Base-by-base conservation (phyloP, 2,888 invertebrate species). In the Stenolophus ochropezus region DNA sequence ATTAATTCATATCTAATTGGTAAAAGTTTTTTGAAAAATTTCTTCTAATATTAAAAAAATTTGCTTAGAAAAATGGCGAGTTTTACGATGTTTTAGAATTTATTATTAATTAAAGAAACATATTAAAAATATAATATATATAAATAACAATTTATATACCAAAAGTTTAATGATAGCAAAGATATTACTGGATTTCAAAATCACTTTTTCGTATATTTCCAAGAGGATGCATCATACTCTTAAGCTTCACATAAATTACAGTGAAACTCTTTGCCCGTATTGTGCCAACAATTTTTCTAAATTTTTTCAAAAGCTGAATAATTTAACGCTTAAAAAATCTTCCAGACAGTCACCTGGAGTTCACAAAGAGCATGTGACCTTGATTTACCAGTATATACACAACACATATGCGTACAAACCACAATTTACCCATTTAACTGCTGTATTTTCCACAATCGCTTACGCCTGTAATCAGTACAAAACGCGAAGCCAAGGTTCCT, bases 391-490 rank as follows among this genome's bases (percentile, higher is more conserved):
- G 74, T 74, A 74, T 74, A 53, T 14, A 65, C 56, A 56, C 56
- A 56, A 42, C 8, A n/a, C n/a, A n/a, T n/a, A 51, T 6, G 23
- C 0, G 6, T n/a, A 20, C 20, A 75, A 75, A 56, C 53, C 33
- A 77, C 58, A 76, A 76, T 76, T 58, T 56, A 27, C 56, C 14
- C 42, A 77, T 58, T 77, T 77, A 51, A 69, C 65, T 33, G 16
- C 8, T n/a, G 3, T 73, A 11, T 18, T 25, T 49, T 4, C 5
- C 4, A n/a, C 16, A 27, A 58, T 21, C 42, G 16, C 18, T 51
- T 77, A 18, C 16, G 77, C n/a, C 58, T 58, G 33, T 58, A 77
- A 77, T 77, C 77, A 42, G 58, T 77, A 58, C 77, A 61, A 74
- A 23, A 51, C 51, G 27, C 74, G 74, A 53, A 61, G 8, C 16